Conservation (phyloP, 2,888 invertebrate species). For the Folsomia candida region DNA sequence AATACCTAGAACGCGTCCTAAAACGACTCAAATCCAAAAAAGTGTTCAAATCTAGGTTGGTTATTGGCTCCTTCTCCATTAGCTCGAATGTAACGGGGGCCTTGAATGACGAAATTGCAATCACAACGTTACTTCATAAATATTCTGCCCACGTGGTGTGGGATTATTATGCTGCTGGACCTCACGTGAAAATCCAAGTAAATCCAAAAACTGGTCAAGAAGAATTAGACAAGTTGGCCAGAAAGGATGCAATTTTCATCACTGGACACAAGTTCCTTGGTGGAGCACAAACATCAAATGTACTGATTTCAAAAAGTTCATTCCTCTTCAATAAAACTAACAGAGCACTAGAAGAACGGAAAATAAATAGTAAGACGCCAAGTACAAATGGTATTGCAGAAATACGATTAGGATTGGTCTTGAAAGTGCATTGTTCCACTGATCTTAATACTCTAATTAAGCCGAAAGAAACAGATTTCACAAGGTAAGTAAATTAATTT, state of each 20-base stretch:
- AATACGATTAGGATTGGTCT: constrained; percentile 71
- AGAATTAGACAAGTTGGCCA: constrained; percentile 57
- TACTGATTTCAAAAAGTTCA: not conserved
- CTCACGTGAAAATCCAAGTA: constrained; percentile 78
- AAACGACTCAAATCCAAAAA: constrained; percentile 8
- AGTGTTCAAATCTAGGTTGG: constrained; percentile 58
- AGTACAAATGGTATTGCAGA: not conserved
- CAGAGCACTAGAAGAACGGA: not conserved
- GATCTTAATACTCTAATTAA: constrained; percentile 22
- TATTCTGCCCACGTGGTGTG: constrained; percentile 81
- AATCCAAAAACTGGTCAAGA: constrained; percentile 70
- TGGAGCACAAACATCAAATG: constrained; percentile 40
- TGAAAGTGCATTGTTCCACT: constrained; percentile 78
- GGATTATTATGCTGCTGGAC: constrained; percentile 82
- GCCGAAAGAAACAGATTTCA: constrained; percentile 27
- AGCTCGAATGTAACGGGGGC: constrained; percentile 87
- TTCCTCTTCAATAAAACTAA: not conserved
- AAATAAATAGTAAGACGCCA: not conserved
- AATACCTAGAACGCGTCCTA: constrained; percentile 23
- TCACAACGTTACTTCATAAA: constrained; percentile 75
- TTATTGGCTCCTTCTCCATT: constrained; percentile 82
- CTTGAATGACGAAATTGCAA: constrained; percentile 71
- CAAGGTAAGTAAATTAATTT: not conserved
- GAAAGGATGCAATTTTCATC: constrained; percentile 72
- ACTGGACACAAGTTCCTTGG: constrained; percentile 45